Percentiles rank a stretch among this genome's conserved stretches.
These are phyloP conservation scores for Antechinus stuartii DNA, from an alignment of 2,113 vertebrate species.

Conservation along the genomic window DNA sequence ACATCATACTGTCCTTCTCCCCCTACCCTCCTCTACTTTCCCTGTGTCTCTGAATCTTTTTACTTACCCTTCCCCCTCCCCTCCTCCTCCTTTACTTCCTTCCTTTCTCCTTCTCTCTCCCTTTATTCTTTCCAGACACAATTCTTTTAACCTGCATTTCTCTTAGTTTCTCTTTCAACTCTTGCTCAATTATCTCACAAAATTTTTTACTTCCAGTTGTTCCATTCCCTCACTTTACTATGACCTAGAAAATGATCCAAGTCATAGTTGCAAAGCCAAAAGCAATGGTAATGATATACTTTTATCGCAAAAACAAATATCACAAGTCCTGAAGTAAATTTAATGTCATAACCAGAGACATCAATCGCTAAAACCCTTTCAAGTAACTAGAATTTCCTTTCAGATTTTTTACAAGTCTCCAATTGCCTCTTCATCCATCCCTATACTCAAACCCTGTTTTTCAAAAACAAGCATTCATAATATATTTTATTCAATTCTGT, in stretches of 20 bases:
- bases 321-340: neutral
- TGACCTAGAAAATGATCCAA: neutral
- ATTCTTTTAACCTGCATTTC: neutral
- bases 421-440: neutral
- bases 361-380: neutral
- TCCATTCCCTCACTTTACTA: neutral
- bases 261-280: neutral
- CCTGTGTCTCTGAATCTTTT: neutral
- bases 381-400: neutral
- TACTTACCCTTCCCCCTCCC: neutral
- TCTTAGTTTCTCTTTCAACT: neutral
- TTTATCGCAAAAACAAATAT: neutral
- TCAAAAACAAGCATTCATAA: neutral
- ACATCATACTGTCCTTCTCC: neutral
- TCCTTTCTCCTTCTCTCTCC: neutral
- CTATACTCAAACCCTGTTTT: neutral
- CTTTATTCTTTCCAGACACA: neutral
- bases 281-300: neutral
- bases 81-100: neutral
- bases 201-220: neutral
- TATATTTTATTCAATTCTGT: neutral
- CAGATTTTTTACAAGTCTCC: neutral
- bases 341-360: neutral
- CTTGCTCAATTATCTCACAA: neutral
- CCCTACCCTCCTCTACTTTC: neutral